Evolutionary conservation across 2,797 vertebrate species (phyloP), one percentile per base, ranked within the genome.

Genomic region (Anguilla marmorata): DNA sequence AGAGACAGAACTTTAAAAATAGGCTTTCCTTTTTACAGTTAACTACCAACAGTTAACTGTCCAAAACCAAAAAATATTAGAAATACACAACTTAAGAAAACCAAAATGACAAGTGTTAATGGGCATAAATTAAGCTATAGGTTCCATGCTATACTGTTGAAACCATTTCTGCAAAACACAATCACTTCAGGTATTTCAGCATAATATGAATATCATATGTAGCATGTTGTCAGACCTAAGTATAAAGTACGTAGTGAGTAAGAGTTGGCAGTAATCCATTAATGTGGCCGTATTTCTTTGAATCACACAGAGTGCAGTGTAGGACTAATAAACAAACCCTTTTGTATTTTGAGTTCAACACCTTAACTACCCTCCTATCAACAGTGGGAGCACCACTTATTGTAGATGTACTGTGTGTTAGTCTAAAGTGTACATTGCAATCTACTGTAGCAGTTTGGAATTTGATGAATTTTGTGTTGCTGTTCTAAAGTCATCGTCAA

Each of bases 401-500:
- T 19, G 19, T 14, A 41, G 37, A 21, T 41, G n/a, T 16, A 48
- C 76, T 80, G 41, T 80, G 72, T 21, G 30, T 16, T 33, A 21
- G 30, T 74, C 14, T 27, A 7, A 27, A 69, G 19, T 24, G 69
- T 74, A 74, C 41, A 41, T 9, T 48, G 21, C 19, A 80, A 80
- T 45, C 76, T 16, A 48, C 5, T 80, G 14, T 24, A 45, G 16
- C 76, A 80, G 37, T 80, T 21, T 48, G 37, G 41, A 48, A 80
- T 80, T 48, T 82, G 21, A 48, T 50, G 41, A 48, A 16, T 66
- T 6, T 86, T 66, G 27, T 60, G 11, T 60, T 88, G 30, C 37
- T 86, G 7, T 72, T 88, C 45, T 60, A 19, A 90, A 99, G 99
- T 98, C 98, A 11, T 99, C 98, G 0, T 99, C 98, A 16, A 96